A percentile compares a stretch with the other conserved stretches of the same genome.
These are phyloP conservation scores for Pipistrellus kuhlii DNA, from an alignment of 2,797 vertebrate species.

Conservation along the genomic window DNA sequence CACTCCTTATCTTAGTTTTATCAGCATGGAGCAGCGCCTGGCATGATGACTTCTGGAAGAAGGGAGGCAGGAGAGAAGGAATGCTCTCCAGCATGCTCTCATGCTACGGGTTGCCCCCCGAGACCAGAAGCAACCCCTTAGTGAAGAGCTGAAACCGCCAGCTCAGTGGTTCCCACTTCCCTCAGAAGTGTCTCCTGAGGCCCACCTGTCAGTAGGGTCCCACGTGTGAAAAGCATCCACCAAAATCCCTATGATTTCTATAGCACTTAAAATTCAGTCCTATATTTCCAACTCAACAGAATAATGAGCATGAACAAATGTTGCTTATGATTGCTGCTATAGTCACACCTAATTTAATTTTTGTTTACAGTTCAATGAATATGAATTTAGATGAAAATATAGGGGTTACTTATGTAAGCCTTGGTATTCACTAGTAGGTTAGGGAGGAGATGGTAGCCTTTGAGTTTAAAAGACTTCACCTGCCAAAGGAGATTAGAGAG, in stretches of 20 bases:
- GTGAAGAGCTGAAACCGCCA: background rate
- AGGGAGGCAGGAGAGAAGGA: background rate
- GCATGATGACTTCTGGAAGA: background rate
- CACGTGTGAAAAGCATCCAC: background rate
- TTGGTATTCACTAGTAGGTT: background rate
- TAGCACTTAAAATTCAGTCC: background rate
- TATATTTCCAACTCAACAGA: background rate
- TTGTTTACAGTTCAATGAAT: background rate
- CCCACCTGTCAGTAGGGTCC: background rate
- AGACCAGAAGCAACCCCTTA: background rate
- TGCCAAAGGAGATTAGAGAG: no score
- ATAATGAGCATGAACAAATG: background rate
- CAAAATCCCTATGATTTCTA: background rate
- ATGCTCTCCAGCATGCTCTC: background rate
- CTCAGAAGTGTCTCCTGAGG: background rate
- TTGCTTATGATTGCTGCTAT: background rate
- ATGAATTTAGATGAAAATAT: conserved; percentile 27
- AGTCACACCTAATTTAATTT: background rate
- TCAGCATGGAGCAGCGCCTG: background rate
- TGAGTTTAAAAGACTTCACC: background rate
- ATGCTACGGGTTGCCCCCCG: background rate
- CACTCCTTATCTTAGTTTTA: conserved; percentile 34
- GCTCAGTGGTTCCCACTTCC: background rate
- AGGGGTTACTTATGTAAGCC: background rate
- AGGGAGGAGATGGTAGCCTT: background rate